Base-by-base conservation (phyloP, 2,797 vertebrate species). In the Onychomys leucogaster region DNA sequence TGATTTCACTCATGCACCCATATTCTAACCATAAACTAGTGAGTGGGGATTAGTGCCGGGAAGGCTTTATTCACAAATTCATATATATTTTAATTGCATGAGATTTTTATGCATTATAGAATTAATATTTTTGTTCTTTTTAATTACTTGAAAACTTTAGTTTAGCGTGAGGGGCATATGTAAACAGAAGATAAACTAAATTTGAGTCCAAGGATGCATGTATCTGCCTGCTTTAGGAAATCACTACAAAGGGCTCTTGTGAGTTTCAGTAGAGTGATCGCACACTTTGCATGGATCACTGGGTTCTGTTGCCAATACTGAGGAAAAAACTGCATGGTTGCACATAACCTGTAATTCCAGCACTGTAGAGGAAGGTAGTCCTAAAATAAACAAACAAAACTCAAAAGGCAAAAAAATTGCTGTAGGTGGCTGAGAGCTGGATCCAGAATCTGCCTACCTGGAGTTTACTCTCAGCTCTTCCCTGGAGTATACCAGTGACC, bases 361-460 rank as follows among this genome's bases (percentile, higher is more conserved):
- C 2, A 86, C 32, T 52, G 27, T 25, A 52, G 21, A 55, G 34
- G 14, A 21, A 57, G n/a, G 14, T 29, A 9, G 4, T 69, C 10
- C 11, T 32, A n/a, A 86, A 69, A 34, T 23, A 52, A 69, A 52
- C 10, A 69, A 69, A 27, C 1, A 52, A 69, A 67, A 86, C 32
- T 25, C 32, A 55, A 52, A 27, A 14, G 7, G 43, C 32, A 89
- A 77, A 46, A 46, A 92, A 95, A 43, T 52, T 14, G 23, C 57
- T 75, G 6, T 29, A 65, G 23, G 8, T 41, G 6, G 1, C 29
- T 86, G 46, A 91, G 55, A 25, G 23, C 6, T 78, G 19, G 21
- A n/a, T 4, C 2, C 10, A 21, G 3, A 65, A n/a, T 49, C 1
- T 37, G 2, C 59, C 6, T 43, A n/a, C 0, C 4, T 5, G 6